Evolutionary conservation across 2,888 invertebrate genomes (phyloP), one percentile per base, ranked within the genome.

Genomic region (Notodromas monacha): DNA sequence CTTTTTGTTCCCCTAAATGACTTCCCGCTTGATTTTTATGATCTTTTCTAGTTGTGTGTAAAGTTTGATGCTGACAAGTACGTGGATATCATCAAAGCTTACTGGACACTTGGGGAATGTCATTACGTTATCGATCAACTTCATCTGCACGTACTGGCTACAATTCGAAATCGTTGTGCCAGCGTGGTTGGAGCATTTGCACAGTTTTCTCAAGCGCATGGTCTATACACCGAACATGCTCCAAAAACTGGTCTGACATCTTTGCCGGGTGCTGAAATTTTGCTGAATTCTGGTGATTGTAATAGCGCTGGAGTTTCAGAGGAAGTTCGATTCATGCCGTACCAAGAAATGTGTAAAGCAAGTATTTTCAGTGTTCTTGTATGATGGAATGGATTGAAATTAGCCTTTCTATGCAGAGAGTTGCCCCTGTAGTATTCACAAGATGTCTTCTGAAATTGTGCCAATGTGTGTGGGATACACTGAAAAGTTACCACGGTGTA

Each of bases 131-230:
- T 84, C 63, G 86, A 89, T 47, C 81, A 84, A 46, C 49, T 89
- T 6, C 76, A 79, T 40, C 81, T 89, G 63, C 81, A 86, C 46
- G 84, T 77, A 42, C 72, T 79, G 1, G 77, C 77, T 26, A 73
- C 79, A 0, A 73, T 89, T 11, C 84, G 52, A 39, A 51, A 51
- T 39, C 48, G 45, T 21, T 49, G 52, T 4, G 51, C 51, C 39
- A 44, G 42, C 26, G n/a, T 21, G 8, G 21, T 21, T 21, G 6
- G 6, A 10, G 47, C 48, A 11, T 48, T 45, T 35, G 48, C 47
- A n/a, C 45, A 48, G 34, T 41, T 47, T 16, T 41, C 40, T 21
- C 8, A 21, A 8, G 8, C 21, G n/a, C 21, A 21, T 21, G 21
- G n/a, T n/a, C n/a, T n/a, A n/a, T n/a, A n/a, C n/a, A n/a, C n/a